A percentile compares a stretch with the other conserved stretches of the same genome.
Evolutionary conservation across 2,113 vertebrate genomes (phyloP).

Genomic region (Prunella himalayana): DNA sequence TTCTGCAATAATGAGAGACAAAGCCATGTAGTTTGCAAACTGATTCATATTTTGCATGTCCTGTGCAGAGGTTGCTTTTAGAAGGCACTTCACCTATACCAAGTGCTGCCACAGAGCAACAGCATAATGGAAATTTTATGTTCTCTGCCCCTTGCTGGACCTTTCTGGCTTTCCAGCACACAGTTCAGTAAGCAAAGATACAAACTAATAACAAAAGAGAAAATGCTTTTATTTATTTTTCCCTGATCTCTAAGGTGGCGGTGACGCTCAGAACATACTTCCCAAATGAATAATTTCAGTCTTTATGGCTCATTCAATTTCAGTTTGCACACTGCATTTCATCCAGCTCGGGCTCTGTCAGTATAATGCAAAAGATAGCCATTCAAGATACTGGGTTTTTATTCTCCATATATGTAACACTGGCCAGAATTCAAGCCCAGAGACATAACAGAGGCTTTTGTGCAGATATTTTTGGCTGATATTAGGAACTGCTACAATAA

Average conservation of each 20-base stretch:
- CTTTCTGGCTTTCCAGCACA: conserved; percentile 12
- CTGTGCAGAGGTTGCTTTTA: conserved; percentile 8
- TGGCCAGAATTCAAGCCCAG: conserved; percentile 7
- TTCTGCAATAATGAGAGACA: conserved; percentile 47
- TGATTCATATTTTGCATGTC: background rate
- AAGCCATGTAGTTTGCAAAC: conserved; percentile 33
- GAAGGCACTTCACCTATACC: conserved; percentile 48
- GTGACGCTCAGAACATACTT: conserved; percentile 19
- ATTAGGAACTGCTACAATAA: conserved; percentile 7
- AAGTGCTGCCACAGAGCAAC: conserved; percentile 10
- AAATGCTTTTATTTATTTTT: conserved; percentile 53
- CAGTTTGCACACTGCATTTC: conserved; percentile 11
- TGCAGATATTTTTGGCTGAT: conserved; percentile 51
- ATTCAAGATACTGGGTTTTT: background rate
- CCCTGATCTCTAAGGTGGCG: background rate
- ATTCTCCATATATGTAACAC: background rate
- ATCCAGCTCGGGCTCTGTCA: background rate
- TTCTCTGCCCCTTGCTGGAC: background rate
- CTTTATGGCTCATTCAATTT: conserved; percentile 25
- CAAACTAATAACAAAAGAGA: conserved; percentile 22
- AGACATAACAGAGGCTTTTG: conserved; percentile 49
- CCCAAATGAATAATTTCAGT: conserved; percentile 26
- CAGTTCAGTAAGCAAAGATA: conserved; percentile 36
- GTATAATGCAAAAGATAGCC: background rate
- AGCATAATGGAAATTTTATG: conserved; percentile 32